A percentile compares a stretch with the other conserved stretches of the same genome.
phyloP scores from a whole-genome alignment of 2,888 invertebrate species.

The Stratiomys singularior region DNA sequence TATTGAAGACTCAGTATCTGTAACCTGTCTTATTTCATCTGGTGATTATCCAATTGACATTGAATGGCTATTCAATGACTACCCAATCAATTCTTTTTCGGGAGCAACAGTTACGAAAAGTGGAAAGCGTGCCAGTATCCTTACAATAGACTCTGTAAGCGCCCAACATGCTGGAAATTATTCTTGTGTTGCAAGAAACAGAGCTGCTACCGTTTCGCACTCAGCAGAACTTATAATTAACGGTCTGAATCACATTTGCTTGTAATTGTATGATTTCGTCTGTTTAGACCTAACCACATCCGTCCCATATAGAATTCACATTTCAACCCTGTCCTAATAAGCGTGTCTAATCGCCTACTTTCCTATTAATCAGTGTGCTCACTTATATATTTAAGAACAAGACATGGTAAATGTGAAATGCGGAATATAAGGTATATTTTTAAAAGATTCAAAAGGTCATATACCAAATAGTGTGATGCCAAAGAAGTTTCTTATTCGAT shows the following conservation, averaged over 20 bases:
- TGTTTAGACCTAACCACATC: no score
- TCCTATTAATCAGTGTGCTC: no score
- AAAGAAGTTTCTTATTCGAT: no score
- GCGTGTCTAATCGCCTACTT: no score
- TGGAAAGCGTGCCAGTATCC: constrained; percentile 72
- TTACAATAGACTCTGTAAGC: constrained; percentile 73
- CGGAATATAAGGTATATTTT: no score
- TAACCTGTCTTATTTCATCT: constrained; percentile 68
- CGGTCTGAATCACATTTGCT: constrained; percentile 63
- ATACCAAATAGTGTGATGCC: no score
- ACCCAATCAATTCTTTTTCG: constrained; percentile 58
- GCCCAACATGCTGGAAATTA: constrained; percentile 73
- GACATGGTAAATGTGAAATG: no score
- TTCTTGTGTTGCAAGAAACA: constrained; percentile 72
- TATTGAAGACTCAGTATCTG: constrained; percentile 69
- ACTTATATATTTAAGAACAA: no score
- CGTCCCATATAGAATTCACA: no score
- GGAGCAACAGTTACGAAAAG: constrained; percentile 67
- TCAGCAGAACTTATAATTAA: constrained; percentile 71
- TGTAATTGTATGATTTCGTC: no score
- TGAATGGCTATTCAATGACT: constrained; percentile 71
- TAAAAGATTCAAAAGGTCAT: no score
- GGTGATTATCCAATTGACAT: constrained; percentile 73
- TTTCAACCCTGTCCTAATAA: no score
- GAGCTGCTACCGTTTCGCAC: constrained; percentile 69